phyloP scores from a whole-genome alignment of 2,797 vertebrate species.

The Sciurus vulgaris region DNA sequence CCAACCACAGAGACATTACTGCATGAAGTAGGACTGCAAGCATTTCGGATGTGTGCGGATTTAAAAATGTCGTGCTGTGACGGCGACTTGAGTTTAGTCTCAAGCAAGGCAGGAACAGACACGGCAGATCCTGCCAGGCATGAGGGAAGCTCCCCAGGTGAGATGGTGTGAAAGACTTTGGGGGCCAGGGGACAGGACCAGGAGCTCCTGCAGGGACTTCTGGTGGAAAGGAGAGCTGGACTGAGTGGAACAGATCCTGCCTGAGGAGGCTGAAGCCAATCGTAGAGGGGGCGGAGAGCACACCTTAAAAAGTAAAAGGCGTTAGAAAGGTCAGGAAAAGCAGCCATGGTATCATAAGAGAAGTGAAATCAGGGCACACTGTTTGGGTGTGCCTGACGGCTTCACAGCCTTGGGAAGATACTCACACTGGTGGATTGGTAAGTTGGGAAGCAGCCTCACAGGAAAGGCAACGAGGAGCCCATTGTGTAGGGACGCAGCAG shows the following conservation, averaged over 20 bases:
- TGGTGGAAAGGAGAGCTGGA: background rate
- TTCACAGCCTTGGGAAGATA: background rate
- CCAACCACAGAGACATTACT: background rate
- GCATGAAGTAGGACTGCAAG: background rate
- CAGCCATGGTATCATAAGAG: background rate
- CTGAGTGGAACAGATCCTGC: background rate
- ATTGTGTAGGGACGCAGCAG: rapidly evolving
- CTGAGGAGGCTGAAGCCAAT: background rate
- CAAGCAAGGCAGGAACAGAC: background rate
- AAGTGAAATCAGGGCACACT: too few relatives aligned
- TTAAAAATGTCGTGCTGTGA: background rate
- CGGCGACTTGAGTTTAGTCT: background rate
- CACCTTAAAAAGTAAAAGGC: background rate
- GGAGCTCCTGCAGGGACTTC: background rate
- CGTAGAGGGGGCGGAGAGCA: background rate
- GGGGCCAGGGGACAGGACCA: too few relatives aligned
- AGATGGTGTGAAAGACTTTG: background rate
- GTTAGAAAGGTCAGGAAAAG: background rate
- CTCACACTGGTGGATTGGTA: rapidly evolving
- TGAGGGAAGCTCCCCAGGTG: background rate
- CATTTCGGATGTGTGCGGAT: too few relatives aligned
- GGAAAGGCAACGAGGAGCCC: background rate
- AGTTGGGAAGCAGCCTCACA: background rate
- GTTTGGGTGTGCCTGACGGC: rapidly evolving
- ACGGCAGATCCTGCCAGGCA: rapidly evolving